Conservation (phyloP, 2,113 vertebrate species). For the Tetraodon nigroviridis region DNA sequence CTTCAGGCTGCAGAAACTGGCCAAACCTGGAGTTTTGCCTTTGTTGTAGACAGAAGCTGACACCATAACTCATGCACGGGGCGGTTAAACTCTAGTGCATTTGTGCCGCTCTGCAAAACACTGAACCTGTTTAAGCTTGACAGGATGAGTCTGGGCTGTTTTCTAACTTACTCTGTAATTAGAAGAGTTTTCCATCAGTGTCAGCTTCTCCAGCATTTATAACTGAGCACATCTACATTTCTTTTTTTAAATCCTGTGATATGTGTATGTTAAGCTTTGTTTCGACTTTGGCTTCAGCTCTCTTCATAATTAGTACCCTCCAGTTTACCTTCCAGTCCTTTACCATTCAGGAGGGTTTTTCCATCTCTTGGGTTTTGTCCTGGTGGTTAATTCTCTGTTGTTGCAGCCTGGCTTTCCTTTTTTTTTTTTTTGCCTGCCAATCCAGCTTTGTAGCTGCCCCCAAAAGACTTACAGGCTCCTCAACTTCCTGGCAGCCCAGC, state of each 20-base stretch:
- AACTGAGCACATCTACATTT: too few relatives aligned
- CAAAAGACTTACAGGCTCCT: conserved; percentile 3
- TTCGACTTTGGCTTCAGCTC: conserved; percentile 5
- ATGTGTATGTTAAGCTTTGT: background rate
- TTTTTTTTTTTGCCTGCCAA: background rate
- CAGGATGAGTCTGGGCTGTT: too few relatives aligned
- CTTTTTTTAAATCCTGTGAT: background rate
- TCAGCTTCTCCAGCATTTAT: too few relatives aligned
- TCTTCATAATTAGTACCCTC: background rate
- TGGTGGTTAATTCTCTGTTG: background rate
- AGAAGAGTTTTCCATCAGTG: too few relatives aligned
- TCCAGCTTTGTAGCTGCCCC: background rate
- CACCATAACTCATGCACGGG: too few relatives aligned
- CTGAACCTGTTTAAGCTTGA: too few relatives aligned
- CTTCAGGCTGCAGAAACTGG: too few relatives aligned
- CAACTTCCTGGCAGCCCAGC: background rate
- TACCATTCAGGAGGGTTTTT: background rate
- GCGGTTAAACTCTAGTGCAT: too few relatives aligned
- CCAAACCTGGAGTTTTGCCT: too few relatives aligned
- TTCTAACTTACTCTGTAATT: too few relatives aligned
- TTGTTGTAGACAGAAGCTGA: too few relatives aligned
- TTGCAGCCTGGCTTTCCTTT: background rate
- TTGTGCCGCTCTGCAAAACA: too few relatives aligned
- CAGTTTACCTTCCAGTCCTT: background rate
- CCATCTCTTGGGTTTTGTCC: background rate